phyloP scores from a whole-genome alignment of 2,113 vertebrate species.

The Leucopsar rothschildi region DNA sequence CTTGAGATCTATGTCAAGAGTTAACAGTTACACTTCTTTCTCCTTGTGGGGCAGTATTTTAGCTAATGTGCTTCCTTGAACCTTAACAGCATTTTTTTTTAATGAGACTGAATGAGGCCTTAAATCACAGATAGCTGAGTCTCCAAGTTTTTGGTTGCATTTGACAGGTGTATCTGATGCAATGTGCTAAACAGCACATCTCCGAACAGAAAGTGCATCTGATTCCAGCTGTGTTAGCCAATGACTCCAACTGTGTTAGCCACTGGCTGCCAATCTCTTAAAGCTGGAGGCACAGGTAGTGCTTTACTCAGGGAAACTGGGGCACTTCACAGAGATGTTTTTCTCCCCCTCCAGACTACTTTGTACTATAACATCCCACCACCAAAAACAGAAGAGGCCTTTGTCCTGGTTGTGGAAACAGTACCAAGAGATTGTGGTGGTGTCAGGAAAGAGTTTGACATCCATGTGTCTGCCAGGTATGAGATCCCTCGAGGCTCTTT shows the following conservation, averaged over 20 bases:
- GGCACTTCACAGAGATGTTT: background rate
- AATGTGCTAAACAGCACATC: background rate
- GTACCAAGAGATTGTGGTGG: background rate
- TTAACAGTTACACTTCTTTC: background rate
- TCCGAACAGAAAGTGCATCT: background rate
- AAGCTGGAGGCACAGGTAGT: background rate
- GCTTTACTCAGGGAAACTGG: background rate
- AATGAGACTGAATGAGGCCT: background rate
- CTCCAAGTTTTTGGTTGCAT: background rate
- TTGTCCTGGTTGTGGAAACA: slow-evolving; percentile 28
- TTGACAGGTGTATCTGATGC: background rate
- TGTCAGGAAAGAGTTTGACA: slow-evolving; percentile 1
- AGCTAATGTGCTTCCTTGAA: background rate
- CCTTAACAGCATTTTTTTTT: background rate
- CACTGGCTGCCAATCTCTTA: background rate
- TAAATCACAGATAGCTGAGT: background rate
- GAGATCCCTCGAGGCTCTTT: background rate
- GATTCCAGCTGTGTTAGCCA: background rate
- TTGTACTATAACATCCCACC: slow-evolving; percentile 46
- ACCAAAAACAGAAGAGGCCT: background rate
- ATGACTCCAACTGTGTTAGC: background rate
- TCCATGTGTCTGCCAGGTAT: slow-evolving; percentile 43
- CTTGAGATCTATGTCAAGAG: background rate
- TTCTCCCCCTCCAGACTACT: background rate
- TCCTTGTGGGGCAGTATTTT: background rate